phyloP scores from a whole-genome alignment of 2,888 invertebrate genomes.

The Bugula neritina region DNA sequence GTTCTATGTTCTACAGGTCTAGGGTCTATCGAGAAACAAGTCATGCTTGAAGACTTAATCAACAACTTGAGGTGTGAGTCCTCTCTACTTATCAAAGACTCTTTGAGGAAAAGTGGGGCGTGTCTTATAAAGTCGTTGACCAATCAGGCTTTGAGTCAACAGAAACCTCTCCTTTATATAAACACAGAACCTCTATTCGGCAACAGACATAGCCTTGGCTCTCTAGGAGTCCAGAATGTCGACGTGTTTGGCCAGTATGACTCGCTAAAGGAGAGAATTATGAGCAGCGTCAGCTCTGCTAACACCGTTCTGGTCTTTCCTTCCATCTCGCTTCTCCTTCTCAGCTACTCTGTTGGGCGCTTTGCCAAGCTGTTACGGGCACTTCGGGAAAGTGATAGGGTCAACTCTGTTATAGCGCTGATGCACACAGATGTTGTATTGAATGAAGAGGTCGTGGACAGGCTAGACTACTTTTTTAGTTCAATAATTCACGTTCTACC shows the following conservation, averaged over 20 bases:
- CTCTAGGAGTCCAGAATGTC: neutral
- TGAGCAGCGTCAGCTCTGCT: too few relatives aligned
- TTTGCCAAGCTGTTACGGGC: neutral
- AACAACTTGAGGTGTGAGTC: neutral
- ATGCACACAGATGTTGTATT: slow-evolving; percentile 17
- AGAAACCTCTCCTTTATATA: neutral
- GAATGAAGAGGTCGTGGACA: neutral
- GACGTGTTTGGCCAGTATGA: slow-evolving; percentile 4
- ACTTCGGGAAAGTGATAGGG: neutral
- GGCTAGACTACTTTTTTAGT: neutral
- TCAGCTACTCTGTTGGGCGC: neutral
- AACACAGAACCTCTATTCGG: neutral
- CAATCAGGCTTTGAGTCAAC: neutral
- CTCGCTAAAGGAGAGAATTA: neutral
- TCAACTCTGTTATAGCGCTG: neutral
- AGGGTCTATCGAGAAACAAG: too few relatives aligned
- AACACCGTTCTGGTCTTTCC: neutral
- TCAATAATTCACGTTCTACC: neutral
- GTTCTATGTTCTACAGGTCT: too few relatives aligned
- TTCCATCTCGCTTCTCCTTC: neutral
- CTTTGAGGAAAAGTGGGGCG: neutral
- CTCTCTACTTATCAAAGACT: slow-evolving; percentile 17
- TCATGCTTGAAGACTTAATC: neutral
- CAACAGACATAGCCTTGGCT: neutral
- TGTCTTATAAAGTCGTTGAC: neutral